These are phyloP conservation scores for Quiscalus mexicanus DNA, from an alignment of 2,113 vertebrate genomes.

Conservation along the genomic window DNA sequence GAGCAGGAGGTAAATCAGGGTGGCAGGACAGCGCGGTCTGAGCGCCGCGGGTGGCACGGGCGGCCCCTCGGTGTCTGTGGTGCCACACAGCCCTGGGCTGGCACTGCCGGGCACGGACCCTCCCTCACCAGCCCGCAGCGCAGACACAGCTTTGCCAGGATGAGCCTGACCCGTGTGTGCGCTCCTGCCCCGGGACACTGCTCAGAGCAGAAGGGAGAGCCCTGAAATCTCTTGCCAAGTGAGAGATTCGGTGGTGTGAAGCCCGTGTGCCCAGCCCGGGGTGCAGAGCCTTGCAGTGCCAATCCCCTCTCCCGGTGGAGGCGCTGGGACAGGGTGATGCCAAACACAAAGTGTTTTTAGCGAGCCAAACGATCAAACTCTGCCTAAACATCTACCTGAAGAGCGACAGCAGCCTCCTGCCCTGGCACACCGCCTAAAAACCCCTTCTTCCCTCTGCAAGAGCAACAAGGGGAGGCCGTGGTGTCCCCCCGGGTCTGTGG, in stretches of 20 bases:
- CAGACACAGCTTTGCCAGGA: neutral
- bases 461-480: fast-evolving
- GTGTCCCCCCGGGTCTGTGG: neutral
- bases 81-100: fast-evolving
- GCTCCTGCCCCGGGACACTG: neutral
- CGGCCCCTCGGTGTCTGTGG: neutral
- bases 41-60: fast-evolving
- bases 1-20: neutral
- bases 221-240: neutral
- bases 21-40: fast-evolving
- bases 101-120: fast-evolving
- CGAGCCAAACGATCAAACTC: neutral
- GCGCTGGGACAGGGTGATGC: neutral
- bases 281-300: neutral
- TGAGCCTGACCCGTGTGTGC: neutral
- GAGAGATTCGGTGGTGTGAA: neutral
- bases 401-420: neutral
- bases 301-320: fast-evolving
- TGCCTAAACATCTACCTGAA: neutral
- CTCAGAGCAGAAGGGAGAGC: neutral
- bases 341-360: neutral
- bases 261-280: neutral
- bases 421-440: fast-evolving
- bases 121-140: neutral
- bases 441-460: too few relatives aligned